A percentile compares a stretch with the other conserved stretches of the same genome.
Evolutionary conservation across 2,888 invertebrate species (phyloP).

Genomic region (Ecliptopera silaceata): DNA sequence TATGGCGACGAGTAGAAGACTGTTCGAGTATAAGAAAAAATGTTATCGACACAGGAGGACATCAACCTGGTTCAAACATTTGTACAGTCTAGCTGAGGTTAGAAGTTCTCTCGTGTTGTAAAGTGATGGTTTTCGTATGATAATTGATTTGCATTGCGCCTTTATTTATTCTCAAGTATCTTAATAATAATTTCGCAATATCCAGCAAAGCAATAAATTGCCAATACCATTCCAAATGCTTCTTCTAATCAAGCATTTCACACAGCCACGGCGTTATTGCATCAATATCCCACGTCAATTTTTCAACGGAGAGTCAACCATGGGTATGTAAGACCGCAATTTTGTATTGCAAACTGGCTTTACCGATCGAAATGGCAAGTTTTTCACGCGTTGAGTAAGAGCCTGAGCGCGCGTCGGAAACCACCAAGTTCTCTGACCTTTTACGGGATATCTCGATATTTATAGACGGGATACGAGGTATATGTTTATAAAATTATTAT

Average conservation of each 20-base stretch:
- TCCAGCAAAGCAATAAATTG: slow-evolving; percentile 32
- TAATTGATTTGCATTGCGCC: neutral
- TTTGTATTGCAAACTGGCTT: slow-evolving; percentile 45
- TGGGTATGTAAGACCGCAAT: slow-evolving; percentile 38
- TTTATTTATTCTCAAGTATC: neutral
- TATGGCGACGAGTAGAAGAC: neutral
- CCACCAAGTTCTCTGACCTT: slow-evolving; percentile 56
- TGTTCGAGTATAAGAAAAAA: neutral
- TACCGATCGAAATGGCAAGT: slow-evolving; percentile 52
- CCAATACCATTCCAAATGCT: slow-evolving; percentile 30
- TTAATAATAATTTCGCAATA: slow-evolving; percentile 25
- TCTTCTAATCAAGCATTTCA: slow-evolving; percentile 32
- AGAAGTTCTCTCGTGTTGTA: no score
- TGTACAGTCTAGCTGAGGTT: no score
- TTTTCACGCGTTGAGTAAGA: slow-evolving; percentile 60
- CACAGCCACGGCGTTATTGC: slow-evolving; percentile 30
- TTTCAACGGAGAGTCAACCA: slow-evolving; percentile 34
- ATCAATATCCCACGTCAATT: slow-evolving; percentile 32
- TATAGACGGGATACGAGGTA: slow-evolving; percentile 13
- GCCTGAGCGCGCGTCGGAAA: slow-evolving; percentile 46
- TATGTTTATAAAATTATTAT: neutral
- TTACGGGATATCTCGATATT: slow-evolving; percentile 43
- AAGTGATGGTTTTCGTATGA: neutral
- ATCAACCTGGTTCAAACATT: neutral
- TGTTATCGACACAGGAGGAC: no score